Evolutionary conservation across 1,140 invertebrate genomes (phyloP).

Genomic region (Panagrolaimus sp.): DNA sequence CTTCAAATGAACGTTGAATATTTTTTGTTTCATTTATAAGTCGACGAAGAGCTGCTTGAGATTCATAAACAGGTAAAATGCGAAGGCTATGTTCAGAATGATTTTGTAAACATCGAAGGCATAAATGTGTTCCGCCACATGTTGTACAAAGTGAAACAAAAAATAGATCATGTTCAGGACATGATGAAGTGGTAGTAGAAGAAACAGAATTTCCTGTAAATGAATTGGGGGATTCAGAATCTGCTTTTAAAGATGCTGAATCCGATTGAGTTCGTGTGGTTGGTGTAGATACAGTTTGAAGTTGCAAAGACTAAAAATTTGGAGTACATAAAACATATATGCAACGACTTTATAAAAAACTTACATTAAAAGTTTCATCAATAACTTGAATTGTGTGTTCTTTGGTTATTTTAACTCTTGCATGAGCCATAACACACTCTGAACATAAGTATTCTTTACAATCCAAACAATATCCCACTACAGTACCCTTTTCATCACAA

Average conservation of each 20-base stretch:
- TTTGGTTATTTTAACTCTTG: background rate
- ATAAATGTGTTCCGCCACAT: background rate
- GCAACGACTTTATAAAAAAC: too few relatives aligned
- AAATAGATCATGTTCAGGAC: conserved; percentile 3
- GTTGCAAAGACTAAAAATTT: too few relatives aligned
- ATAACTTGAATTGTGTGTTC: conserved; percentile 6
- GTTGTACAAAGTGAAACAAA: conserved; percentile 1
- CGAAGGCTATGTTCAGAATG: background rate
- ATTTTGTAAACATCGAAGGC: conserved; percentile 4
- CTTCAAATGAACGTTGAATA: background rate
- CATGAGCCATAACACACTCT: background rate
- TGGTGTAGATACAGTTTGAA: background rate
- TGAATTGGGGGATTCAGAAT: background rate
- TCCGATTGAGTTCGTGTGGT: background rate
- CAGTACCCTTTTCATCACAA: background rate
- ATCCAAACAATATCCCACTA: conserved; percentile 8
- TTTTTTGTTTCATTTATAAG: conserved; percentile 8
- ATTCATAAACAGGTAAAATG: background rate
- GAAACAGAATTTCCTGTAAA: background rate
- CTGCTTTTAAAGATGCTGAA: background rate
- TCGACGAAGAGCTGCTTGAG: background rate
- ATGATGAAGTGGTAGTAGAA: background rate
- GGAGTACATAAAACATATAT: too few relatives aligned
- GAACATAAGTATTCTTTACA: background rate
- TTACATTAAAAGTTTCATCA: background rate